These are phyloP conservation scores for Eremobia ochroleuca DNA, from an alignment of 2,888 invertebrate species.

Conservation along the genomic window DNA sequence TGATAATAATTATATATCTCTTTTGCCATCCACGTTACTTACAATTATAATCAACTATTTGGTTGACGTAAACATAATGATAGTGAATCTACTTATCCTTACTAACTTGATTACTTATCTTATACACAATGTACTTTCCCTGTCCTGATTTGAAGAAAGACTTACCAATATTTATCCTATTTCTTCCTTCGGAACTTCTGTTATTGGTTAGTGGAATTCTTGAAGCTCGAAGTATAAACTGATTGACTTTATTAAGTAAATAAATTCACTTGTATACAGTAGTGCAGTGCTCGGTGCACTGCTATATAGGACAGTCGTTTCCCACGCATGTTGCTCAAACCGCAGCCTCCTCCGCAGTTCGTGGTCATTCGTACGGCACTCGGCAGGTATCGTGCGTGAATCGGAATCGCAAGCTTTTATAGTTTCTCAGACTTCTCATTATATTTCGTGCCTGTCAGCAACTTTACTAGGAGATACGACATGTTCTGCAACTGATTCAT, in stretches of 20 bases:
- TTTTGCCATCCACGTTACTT: constrained; percentile 62
- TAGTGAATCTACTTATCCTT: constrained; percentile 47
- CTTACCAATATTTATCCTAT: neutral
- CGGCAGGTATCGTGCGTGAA: constrained; percentile 60
- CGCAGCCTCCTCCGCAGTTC: constrained; percentile 78
- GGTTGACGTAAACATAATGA: constrained; percentile 57
- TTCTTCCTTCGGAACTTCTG: neutral
- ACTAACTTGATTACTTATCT: constrained; percentile 41
- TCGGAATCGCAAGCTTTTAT: constrained; percentile 42
- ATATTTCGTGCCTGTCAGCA: constrained; percentile 38
- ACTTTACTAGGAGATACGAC: constrained; percentile 22
- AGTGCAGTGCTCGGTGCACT: constrained; percentile 67
- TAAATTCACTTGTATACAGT: constrained; percentile 59
- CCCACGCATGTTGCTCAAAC: constrained; percentile 83
- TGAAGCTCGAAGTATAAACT: constrained; percentile 1
- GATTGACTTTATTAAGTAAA: constrained; percentile 35
- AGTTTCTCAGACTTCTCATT: constrained; percentile 40
- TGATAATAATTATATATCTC: constrained; percentile 67
- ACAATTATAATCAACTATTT: constrained; percentile 66
- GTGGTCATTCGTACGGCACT: constrained; percentile 71
- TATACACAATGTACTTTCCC: constrained; percentile 33
- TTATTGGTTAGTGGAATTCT: neutral
- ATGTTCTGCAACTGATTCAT: constrained; percentile 26
- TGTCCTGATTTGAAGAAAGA: constrained; percentile 15
- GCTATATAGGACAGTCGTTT: constrained; percentile 78